Evolutionary conservation across 2,113 vertebrate genomes (phyloP), one percentile per base, ranked within the genome.

Genomic region (Tyrannus savana): DNA sequence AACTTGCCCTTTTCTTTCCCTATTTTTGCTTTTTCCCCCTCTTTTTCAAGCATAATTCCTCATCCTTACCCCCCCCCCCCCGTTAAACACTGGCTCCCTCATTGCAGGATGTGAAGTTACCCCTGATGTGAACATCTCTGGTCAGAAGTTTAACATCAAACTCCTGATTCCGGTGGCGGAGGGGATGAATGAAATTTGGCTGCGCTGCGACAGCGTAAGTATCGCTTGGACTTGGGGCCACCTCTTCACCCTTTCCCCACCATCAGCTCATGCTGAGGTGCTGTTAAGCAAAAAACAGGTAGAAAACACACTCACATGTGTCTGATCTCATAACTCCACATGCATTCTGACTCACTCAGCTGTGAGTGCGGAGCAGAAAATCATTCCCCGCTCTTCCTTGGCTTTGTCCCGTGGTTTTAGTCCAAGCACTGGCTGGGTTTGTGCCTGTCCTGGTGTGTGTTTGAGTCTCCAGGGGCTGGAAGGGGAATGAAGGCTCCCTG

Each of bases 111-210:
- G 99, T 97, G 99, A 99, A 98, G 99, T 99, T 92, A 99, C 99
- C 62, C 99, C 99, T 76, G 99, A 99, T 96, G 99, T 99, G 92
- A 99, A 99, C 97, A 99, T 99, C 98, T 99, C 99, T 17, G 99
- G 98, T 84, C 99, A 99, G 97, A 99, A 99, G 97, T 99, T 99
- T 96, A 99, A 99, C 98, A 99, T 99, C 98, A 99, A 99, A 96
- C 97, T 99, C 95, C 98, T 99, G 94, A 99, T 99, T 93, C 99
- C 99, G 0, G 99, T 99, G 77, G 99, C 99, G 0, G 99, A 99
- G 76, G 99, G 99, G 83, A 99, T 99, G 99, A 99, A 99, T 50
- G 99, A 99, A 97, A 99, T 99, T 93, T 99, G 99, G 99, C 99
- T 99, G 84, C 99, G 99, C 91, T 99, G 99, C 24, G 99, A 99